These are phyloP conservation scores for Dromiciops gliroides DNA, from an alignment of 2,113 vertebrate genomes.

Conservation along the genomic window DNA sequence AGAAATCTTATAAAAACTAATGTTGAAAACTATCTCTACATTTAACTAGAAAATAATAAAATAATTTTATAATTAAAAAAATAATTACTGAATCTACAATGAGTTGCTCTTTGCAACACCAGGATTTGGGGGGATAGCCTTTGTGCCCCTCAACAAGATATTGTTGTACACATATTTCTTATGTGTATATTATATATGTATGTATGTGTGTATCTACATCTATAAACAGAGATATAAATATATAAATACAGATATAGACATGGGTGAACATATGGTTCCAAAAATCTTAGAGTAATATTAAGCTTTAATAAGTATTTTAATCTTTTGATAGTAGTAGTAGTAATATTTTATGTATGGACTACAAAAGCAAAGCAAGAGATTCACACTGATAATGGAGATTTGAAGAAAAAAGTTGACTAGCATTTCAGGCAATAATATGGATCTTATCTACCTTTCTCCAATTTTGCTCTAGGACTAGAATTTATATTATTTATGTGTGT, in stretches of 20 bases:
- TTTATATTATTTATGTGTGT: neutral
- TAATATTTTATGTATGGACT: neutral
- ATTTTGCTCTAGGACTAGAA: neutral
- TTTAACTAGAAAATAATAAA: too few species aligned
- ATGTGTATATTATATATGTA: neutral
- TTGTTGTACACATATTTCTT: too few species aligned
- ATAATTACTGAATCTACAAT: too few species aligned
- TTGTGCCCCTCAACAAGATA: neutral
- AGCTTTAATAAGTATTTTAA: neutral
- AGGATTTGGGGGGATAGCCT: neutral
- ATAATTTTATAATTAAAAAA: too few species aligned
- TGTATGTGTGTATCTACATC: neutral
- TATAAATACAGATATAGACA: neutral
- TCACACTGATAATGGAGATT: too few species aligned
- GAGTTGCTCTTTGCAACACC: neutral
- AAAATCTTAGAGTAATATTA: neutral
- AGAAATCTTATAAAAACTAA: too few species aligned
- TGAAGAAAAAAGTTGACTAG: too few species aligned
- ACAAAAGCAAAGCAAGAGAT: too few species aligned
- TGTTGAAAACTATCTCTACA: too few species aligned
- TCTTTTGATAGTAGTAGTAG: neutral
- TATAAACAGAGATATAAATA: neutral
- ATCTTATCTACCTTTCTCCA: neutral
- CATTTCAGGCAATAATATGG: neutral
- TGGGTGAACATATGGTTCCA: neutral